Conservation (phyloP, 1,140 invertebrate genomes). For the Nymphalis io region DNA sequence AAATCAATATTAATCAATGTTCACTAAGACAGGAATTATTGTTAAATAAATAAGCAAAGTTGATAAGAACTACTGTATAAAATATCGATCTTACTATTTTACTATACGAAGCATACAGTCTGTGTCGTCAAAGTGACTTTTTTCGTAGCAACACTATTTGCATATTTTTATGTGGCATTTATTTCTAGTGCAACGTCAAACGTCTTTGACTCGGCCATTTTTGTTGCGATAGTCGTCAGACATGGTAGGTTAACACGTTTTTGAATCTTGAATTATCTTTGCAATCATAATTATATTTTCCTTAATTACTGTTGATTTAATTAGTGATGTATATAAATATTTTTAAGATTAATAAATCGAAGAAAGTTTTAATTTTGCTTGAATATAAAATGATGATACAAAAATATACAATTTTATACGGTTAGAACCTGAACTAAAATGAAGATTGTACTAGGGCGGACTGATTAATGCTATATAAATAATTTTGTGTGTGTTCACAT, state of each 20-base stretch:
- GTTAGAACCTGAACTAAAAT: conserved; percentile 78
- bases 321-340: conserved; percentile 11
- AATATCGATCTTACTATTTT: too few relatives aligned
- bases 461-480: conserved; percentile 51
- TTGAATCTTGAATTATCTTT: conserved; percentile 36
- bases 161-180: neutral
- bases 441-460: conserved; percentile 79
- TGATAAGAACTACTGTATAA: too few relatives aligned
- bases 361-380: conserved; percentile 28
- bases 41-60: too few relatives aligned
- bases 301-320: neutral
- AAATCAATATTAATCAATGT: too few relatives aligned
- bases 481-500: neutral
- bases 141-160: too few relatives aligned
- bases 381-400: conserved; percentile 63
- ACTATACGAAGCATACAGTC: too few relatives aligned
- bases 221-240: conserved; percentile 61
- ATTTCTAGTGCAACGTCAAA: neutral
- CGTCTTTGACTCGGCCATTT: conserved; percentile 59
- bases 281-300: conserved; percentile 35
- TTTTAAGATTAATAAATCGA: too few relatives aligned
- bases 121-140: too few relatives aligned
- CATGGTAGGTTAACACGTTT: conserved; percentile 60
- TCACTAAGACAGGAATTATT: too few relatives aligned
- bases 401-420: conserved; percentile 59